These are phyloP conservation scores for Catharus bicknelli DNA, from an alignment of 2,113 vertebrate species.

Conservation along the genomic window DNA sequence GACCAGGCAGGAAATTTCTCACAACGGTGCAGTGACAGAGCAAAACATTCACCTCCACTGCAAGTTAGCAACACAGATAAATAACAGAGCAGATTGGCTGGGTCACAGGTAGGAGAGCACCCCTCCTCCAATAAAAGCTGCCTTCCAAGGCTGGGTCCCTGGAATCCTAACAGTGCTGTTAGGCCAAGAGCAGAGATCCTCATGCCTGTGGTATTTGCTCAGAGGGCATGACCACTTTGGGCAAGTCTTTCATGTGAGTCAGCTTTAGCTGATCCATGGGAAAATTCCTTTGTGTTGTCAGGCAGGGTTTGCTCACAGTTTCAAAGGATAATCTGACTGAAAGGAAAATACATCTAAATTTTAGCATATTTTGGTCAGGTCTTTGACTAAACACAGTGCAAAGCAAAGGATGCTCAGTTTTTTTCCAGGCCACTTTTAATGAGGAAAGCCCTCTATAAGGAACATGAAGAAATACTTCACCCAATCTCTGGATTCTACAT, in stretches of 20 bases:
- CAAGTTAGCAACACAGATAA: slow-evolving; percentile 66
- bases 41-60: not conserved
- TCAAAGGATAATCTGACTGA: slow-evolving; percentile 74
- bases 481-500: accelerated
- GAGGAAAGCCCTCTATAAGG: not conserved
- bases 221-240: slow-evolving; percentile 83
- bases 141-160: slow-evolving; percentile 51
- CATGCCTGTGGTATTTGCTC: slow-evolving; percentile 83
- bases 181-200: slow-evolving; percentile 73
- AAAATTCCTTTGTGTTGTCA: slow-evolving; percentile 85
- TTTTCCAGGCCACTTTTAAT: not conserved
- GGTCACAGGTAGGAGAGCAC: slow-evolving; percentile 41
- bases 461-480: not conserved
- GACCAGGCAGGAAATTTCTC: slow-evolving; percentile 54
- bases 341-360: slow-evolving; percentile 61
- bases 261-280: slow-evolving; percentile 82
- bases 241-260: slow-evolving; percentile 84
- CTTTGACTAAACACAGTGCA: not conserved
- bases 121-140: slow-evolving; percentile 62
- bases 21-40: slow-evolving; percentile 55
- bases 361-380: slow-evolving; percentile 19
- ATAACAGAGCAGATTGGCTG: slow-evolving; percentile 61
- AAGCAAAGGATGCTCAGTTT: slow-evolving; percentile 3
- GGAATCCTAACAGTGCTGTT: slow-evolving; percentile 69
- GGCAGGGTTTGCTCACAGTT: slow-evolving; percentile 75